phyloP scores from a whole-genome alignment of 2,888 invertebrate genomes.

The Heliconius cydno region DNA sequence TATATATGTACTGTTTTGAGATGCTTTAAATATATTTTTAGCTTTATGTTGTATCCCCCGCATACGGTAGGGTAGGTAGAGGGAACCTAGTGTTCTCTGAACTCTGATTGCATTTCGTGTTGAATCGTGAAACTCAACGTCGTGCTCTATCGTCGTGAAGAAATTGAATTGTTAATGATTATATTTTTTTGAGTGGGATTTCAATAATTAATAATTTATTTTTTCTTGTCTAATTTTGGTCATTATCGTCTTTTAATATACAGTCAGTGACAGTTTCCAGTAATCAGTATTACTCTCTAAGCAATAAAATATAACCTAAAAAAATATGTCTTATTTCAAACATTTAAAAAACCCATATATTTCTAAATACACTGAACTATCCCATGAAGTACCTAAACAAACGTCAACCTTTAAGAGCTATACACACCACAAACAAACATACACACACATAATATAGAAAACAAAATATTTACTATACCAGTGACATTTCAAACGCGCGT shows the following conservation, averaged over 20 bases:
- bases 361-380: not conserved
- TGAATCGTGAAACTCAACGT: no score
- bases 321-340: not conserved
- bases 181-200: no score
- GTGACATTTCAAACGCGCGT: conserved; percentile 19
- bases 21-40: not conserved
- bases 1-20: not conserved
- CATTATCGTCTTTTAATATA: no score
- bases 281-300: not conserved
- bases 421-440: not conserved
- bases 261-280: not conserved
- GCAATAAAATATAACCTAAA: not conserved
- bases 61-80: not conserved
- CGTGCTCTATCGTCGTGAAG: no score
- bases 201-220: no score
- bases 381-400: not conserved
- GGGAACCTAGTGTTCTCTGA: not conserved
- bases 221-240: no score
- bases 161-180: no score
- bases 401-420: not conserved
- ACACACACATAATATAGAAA: not conserved
- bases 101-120: no score
- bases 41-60: not conserved
- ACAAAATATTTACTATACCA: conserved; percentile 13
- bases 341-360: not conserved